Base-by-base conservation (phyloP, 2,888 invertebrate genomes). In the Phasia obesa region DNA sequence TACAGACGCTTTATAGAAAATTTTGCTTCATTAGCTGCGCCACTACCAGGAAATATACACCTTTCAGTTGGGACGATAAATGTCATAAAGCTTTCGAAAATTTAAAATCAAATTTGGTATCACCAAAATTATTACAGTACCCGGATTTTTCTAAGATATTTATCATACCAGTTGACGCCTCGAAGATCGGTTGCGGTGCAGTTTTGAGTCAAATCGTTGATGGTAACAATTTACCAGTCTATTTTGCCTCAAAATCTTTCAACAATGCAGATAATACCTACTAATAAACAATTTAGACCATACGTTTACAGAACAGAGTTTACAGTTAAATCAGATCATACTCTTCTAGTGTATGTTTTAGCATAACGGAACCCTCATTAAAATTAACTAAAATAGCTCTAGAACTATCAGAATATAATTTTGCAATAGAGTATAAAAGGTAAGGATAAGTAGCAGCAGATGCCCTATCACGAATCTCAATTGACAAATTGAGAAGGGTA, bases 351-450 rank as follows among this genome's bases (percentile, higher is more conserved):
- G 2, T 17, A 47, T 47, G 6, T 47, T 47, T 47, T 47, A 87
- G 86, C 64, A 62, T 87, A 25, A 84, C 47, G 84, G 86, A 78
- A 4, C 19, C 47, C 5, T 47, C 47, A 0, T 47, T 7, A 7
- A 47, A 17, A 15, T 59, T 87, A 23, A 86, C 84, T 4, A 84
- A 85, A 77, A 27, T 87, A 65, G 53, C 87, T 27, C 71, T 87
- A 51, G 79, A 82, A 23, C 53, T 88, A 49, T 81, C 86, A 60
- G 86, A 86, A 75, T 86, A 85, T 57, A 76, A 27, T 27, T 27
- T 27, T 6, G 27, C 6, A 5, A 27, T 27, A 27, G 27, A 27
- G 6, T 84, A 86, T 85, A 31, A 79, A 73, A 85, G 84, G 84
- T 9, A 85, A 85, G 57, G 77, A 84, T 38, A 84, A 82, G 59